Conservation (phyloP, 2,113 vertebrate species). For the Actenoides lindsayi region DNA sequence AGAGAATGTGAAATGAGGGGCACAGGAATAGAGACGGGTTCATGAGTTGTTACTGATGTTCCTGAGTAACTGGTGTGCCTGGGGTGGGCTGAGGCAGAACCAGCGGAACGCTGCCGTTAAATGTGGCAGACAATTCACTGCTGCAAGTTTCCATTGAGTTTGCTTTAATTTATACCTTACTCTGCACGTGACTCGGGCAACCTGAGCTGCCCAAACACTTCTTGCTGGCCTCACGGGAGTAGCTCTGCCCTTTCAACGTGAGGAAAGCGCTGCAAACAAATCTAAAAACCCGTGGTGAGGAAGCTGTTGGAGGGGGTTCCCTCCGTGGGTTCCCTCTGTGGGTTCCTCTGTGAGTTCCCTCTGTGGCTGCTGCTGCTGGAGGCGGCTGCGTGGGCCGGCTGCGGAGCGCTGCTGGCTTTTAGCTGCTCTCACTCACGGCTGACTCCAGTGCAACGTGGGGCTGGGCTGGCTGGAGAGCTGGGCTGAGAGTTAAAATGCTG, state of each 20-base stretch:
- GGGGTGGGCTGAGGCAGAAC: not conserved
- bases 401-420: not conserved
- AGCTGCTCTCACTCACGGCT: not conserved
- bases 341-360: too few relatives aligned
- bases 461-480: not conserved
- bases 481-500: not conserved
- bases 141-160: not conserved
- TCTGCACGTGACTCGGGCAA: fast-evolving
- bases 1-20: not conserved
- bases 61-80: not conserved
- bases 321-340: too few relatives aligned
- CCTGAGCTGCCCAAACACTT: not conserved
- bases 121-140: not conserved
- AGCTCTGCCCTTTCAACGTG: not conserved
- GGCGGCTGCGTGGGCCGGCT: not conserved
- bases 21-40: fast-evolving
- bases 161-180: not conserved
- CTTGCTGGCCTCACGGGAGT: not conserved
- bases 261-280: not conserved
- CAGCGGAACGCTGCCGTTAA: fast-evolving
- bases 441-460: not conserved
- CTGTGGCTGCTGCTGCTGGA: not conserved
- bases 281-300: fast-evolving
- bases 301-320: not conserved
- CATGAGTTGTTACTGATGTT: fast-evolving